Evolutionary conservation across 2,113 vertebrate genomes (phyloP), one percentile per base, ranked within the genome.

Genomic region (Rhea pennata): DNA sequence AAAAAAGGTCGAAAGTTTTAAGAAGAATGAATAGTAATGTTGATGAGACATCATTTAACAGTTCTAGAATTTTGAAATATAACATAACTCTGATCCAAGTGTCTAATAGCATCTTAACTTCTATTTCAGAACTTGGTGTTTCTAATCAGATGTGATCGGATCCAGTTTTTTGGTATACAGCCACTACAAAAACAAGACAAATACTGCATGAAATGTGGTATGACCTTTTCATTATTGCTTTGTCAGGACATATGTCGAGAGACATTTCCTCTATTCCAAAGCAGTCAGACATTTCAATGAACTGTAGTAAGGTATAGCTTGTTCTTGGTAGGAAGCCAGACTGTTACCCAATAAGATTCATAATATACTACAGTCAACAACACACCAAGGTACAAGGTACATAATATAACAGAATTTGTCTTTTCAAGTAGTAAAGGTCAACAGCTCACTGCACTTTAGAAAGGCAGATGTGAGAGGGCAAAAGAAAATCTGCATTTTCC

Each of bases 141-240:
- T 93, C 88, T 97, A 97, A 97, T 97, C 91, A 96, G 70, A 58
- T 91, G 46, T 84, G 96, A 97, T 76, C 92, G 44, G 69, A 92
- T 93, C 90, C 95, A 89, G 96, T 78, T 97, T 97, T 97, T 78
- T 13, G 13, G 73, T 82, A 88, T 39, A 90, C 29, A 96, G 58
- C 6, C 83, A 40, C 75, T 91, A 84, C 94, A 87, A 92, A 78
- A 97, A 67, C 13, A 96, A 96, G 96, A 97, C 26, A 94, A 97
- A 97, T 85, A 73, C 66, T 90, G 70, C 62, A 86, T 93, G 80
- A 97, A 95, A 92, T 64, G 78, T 64, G 42, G 21, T 51, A 65
- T 90, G 93, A 95, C 90, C 95, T 98, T 98, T 97, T 74, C 88
- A 73, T 95, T 96, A 97, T 44, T 94, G 84, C 91, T 96, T 96